A percentile compares a stretch with the other conserved stretches of the same genome.
phyloP scores from a whole-genome alignment of 2,113 vertebrate species.

The Hippolais icterina region DNA sequence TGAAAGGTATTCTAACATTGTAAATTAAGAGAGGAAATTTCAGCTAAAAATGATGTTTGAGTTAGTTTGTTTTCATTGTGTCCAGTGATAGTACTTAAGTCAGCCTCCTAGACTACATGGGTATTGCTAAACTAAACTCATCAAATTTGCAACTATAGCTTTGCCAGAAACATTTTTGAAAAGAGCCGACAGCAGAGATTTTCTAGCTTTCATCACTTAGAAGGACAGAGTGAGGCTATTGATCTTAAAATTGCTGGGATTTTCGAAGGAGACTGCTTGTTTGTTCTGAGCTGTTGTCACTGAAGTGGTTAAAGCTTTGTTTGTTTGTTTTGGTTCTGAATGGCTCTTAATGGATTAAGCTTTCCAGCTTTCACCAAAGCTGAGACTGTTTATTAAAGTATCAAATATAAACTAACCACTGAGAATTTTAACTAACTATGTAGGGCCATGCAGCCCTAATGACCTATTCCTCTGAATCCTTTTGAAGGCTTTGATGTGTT shows the following conservation, averaged over 20 bases:
- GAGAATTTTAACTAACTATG: conserved; percentile 43
- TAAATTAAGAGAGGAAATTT: conserved; percentile 59
- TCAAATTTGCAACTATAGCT: conserved; percentile 59
- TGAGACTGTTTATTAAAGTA: conserved; percentile 78
- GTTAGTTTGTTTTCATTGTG: conserved; percentile 70
- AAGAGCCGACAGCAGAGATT: conserved; percentile 71
- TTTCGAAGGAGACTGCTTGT: conserved; percentile 75
- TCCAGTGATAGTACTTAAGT: conserved; percentile 58
- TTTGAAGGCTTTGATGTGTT: conserved; percentile 19
- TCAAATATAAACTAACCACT: conserved; percentile 69
- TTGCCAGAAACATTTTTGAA: conserved; percentile 63
- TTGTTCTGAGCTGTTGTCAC: conserved; percentile 78
- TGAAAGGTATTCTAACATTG: conserved; percentile 63
- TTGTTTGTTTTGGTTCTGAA: conserved; percentile 87
- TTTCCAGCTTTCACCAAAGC: conserved; percentile 79
- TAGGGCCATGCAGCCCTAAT: neutral
- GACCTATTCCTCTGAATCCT: neutral
- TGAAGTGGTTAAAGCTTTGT: conserved; percentile 85
- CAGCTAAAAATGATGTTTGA: conserved; percentile 64
- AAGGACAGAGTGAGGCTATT: conserved; percentile 72
- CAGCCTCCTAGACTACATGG: conserved; percentile 51
- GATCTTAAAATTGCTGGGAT: conserved; percentile 81
- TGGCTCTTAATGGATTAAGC: conserved; percentile 85
- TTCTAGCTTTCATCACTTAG: conserved; percentile 80
- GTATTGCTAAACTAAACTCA: conserved; percentile 70